phyloP scores from a whole-genome alignment of 1,140 invertebrate species.

The Conus ventricosus region DNA sequence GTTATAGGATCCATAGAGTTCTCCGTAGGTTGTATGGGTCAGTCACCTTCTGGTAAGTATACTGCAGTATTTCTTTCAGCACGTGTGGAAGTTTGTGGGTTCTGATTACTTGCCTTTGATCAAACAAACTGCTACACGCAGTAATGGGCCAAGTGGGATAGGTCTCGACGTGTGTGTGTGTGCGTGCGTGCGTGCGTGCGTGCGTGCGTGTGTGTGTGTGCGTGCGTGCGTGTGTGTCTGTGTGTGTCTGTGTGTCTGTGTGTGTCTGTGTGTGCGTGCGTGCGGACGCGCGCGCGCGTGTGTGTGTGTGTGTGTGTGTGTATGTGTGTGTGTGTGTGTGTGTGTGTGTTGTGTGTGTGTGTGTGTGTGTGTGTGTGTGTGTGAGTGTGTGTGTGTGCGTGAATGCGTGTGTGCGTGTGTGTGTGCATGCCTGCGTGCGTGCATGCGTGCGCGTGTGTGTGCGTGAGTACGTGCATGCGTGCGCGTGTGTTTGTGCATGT shows the following conservation, averaged over 20 bases:
- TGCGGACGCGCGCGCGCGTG: neutral
- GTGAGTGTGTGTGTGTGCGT: slow-evolving; percentile 6
- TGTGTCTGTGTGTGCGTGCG: neutral
- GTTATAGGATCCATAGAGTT: no score
- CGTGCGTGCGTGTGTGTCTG: no score
- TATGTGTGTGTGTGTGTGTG: neutral
- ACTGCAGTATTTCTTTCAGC: no score
- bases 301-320: slow-evolving; percentile 18
- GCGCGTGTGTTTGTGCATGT: neutral
- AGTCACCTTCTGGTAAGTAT: no score
- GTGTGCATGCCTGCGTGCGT: neutral
- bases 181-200: no score
- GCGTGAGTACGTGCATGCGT: neutral
- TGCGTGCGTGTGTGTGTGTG: no score
- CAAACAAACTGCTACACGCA: no score
- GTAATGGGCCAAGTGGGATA: no score
- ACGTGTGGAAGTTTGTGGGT: no score
- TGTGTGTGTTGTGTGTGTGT: neutral
- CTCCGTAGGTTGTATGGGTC: no score
- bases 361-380: slow-evolving; percentile 20
- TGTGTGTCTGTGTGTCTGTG: neutral
- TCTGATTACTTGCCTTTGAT: no score
- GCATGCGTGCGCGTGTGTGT: neutral
- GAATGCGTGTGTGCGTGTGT: neutral
- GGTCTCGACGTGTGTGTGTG: no score